Evolutionary conservation across 1,140 invertebrate species (phyloP).

Genomic region (Meloidogyne hapla): DNA sequence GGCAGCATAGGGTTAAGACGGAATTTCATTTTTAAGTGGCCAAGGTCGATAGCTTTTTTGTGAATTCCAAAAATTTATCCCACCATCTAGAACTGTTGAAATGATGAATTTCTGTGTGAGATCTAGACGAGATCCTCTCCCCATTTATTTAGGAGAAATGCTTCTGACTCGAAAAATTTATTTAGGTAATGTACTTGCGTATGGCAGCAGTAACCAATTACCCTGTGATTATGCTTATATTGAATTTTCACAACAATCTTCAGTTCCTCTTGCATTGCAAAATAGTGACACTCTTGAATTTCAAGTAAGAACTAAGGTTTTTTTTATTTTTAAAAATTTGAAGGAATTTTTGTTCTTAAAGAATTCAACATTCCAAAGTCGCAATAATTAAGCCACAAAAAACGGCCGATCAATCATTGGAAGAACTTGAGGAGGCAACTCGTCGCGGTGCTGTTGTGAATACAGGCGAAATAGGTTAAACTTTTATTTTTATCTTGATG

Average conservation of each 20-base stretch:
- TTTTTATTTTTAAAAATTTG: constrained; percentile 19
- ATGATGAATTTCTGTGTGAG: no score
- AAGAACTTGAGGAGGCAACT: constrained; percentile 63
- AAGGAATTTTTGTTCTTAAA: constrained; percentile 26
- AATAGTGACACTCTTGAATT: constrained; percentile 76
- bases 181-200: constrained; percentile 83
- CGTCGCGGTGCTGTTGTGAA: constrained; percentile 38
- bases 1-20: no score
- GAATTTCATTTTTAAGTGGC: no score
- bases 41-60: no score
- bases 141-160: no score
- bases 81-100: no score
- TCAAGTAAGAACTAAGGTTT: constrained; percentile 69
- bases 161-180: constrained; percentile 12
- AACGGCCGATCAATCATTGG: constrained; percentile 61
- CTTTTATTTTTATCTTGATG: background rate
- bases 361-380: constrained; percentile 62
- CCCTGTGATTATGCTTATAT: constrained; percentile 75
- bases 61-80: no score
- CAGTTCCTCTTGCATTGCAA: constrained; percentile 79
- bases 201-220: constrained; percentile 82
- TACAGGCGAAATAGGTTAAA: constrained; percentile 18
- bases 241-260: constrained; percentile 87
- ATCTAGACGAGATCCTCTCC: no score
- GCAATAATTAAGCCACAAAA: constrained; percentile 64